A percentile compares a stretch with the other conserved stretches of the same genome.
phyloP scores from a whole-genome alignment of 2,797 vertebrate species.

The Limosa lapponica region DNA sequence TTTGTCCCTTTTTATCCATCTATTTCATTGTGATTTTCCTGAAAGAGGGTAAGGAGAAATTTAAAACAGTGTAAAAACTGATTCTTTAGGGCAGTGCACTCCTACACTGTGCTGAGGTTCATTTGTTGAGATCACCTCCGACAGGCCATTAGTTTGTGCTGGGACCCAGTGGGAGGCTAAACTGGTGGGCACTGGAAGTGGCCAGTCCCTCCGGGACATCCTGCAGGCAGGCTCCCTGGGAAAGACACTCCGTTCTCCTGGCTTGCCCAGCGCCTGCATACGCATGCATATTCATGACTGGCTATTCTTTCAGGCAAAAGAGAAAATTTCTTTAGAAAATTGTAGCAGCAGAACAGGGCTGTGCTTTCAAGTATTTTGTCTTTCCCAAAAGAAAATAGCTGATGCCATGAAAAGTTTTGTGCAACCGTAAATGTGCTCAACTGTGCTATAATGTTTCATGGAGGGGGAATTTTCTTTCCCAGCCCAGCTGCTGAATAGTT shows the following conservation, averaged over 20 bases:
- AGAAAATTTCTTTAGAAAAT: slow-evolving; percentile 58
- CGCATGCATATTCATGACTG: slow-evolving; percentile 47
- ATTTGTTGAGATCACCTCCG: neutral
- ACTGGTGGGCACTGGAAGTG: neutral
- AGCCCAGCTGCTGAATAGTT: slow-evolving; percentile 51
- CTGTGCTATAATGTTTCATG: slow-evolving; percentile 44
- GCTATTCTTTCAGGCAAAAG: slow-evolving; percentile 38
- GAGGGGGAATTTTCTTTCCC: slow-evolving; percentile 52
- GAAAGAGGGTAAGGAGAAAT: neutral
- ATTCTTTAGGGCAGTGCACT: neutral
- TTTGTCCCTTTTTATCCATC: neutral
- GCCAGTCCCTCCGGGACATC: neutral
- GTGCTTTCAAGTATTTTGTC: slow-evolving; percentile 42
- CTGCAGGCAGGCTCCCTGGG: neutral
- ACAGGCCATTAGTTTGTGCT: neutral
- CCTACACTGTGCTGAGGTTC: neutral
- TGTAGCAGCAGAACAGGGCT: slow-evolving; percentile 22
- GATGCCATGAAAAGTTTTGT: slow-evolving; percentile 60
- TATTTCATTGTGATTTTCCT: neutral
- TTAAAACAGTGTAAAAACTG: neutral
- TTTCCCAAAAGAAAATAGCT: slow-evolving; percentile 67
- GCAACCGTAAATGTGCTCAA: slow-evolving; percentile 6
- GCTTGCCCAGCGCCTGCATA: neutral
- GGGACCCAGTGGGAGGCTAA: neutral
- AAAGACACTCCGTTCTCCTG: neutral